phyloP scores from a whole-genome alignment of 1,140 invertebrate genomes.

The Ceratina australensis region DNA sequence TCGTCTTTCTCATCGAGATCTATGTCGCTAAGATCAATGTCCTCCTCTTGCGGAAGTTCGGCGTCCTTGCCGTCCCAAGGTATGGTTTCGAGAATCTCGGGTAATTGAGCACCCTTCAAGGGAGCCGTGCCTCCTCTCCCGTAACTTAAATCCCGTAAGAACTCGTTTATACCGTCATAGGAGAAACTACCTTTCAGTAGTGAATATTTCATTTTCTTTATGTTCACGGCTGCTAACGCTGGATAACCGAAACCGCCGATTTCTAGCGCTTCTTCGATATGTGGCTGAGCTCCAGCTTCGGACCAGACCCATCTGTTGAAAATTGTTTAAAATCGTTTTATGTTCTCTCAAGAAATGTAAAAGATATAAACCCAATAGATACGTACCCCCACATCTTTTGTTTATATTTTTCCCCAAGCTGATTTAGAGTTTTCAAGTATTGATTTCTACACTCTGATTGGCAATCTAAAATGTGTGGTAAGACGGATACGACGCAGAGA shows the following conservation, averaged over 20 bases:
- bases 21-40: slow-evolving; percentile 95
- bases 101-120: slow-evolving; percentile 91
- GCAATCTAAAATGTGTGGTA: slow-evolving; percentile 99
- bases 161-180: slow-evolving; percentile 96
- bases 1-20: slow-evolving; percentile 93
- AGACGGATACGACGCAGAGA: slow-evolving; percentile 94
- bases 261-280: slow-evolving; percentile 93
- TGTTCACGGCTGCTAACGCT: slow-evolving; percentile 97
- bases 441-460: slow-evolving; percentile 95
- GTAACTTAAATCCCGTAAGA: slow-evolving; percentile 95
- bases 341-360: neutral
- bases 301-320: slow-evolving; percentile 94
- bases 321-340: slow-evolving; percentile 8
- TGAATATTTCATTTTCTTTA: slow-evolving; percentile 98
- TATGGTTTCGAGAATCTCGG: slow-evolving; percentile 86
- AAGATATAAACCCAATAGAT: slow-evolving; percentile 15
- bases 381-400: slow-evolving; percentile 96
- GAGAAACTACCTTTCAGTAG: slow-evolving; percentile 96
- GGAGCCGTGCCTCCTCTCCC: slow-evolving; percentile 96
- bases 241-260: slow-evolving; percentile 96
- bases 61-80: slow-evolving; percentile 99
- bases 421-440: slow-evolving; percentile 89
- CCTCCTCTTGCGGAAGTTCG: slow-evolving; percentile 92
- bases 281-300: slow-evolving; percentile 91
- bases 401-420: slow-evolving; percentile 95